Evolutionary conservation across 1,140 invertebrate genomes (phyloP).

Genomic region (Drosophila eugracilis): DNA sequence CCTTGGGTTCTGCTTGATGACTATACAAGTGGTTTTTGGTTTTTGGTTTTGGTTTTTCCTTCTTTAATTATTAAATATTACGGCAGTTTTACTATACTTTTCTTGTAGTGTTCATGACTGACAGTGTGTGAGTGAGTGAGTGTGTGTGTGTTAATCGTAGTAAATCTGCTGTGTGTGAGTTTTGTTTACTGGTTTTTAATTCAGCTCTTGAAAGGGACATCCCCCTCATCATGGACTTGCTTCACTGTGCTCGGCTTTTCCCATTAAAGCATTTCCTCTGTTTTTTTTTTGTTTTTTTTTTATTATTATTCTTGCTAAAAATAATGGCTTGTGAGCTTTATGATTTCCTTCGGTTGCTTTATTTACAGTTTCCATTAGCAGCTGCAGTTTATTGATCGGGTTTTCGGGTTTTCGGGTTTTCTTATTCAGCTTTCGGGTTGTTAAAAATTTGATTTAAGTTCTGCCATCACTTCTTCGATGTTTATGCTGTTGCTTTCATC

Average conservation of each 20-base stretch:
- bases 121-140: constrained; percentile 3
- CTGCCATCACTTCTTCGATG: constrained; percentile 37
- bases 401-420: too few species aligned
- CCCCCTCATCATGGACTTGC: constrained; percentile 7
- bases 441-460: constrained; percentile 39
- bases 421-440: constrained; percentile 13
- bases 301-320: constrained; percentile 1
- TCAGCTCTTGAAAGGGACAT: constrained; percentile 3
- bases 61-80: constrained; percentile 55
- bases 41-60: not conserved
- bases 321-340: constrained; percentile 16
- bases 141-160: constrained; percentile 11
- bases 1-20: constrained; percentile 22
- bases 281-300: too few species aligned
- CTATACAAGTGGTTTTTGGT: constrained; percentile 52
- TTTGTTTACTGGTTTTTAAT: not conserved
- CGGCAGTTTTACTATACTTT: constrained; percentile 70
- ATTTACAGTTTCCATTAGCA: constrained; percentile 39
- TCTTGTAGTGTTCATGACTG: too few species aligned
- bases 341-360: constrained; percentile 26
- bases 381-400: constrained; percentile 12
- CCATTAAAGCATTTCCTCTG: not conserved
- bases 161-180: too few species aligned
- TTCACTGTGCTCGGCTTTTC: constrained; percentile 1
- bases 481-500: constrained; percentile 28